A percentile compares a stretch with the other conserved stretches of the same genome.
phyloP scores from a whole-genome alignment of 1,140 invertebrate genomes.

The Neodiprion virginianus region DNA sequence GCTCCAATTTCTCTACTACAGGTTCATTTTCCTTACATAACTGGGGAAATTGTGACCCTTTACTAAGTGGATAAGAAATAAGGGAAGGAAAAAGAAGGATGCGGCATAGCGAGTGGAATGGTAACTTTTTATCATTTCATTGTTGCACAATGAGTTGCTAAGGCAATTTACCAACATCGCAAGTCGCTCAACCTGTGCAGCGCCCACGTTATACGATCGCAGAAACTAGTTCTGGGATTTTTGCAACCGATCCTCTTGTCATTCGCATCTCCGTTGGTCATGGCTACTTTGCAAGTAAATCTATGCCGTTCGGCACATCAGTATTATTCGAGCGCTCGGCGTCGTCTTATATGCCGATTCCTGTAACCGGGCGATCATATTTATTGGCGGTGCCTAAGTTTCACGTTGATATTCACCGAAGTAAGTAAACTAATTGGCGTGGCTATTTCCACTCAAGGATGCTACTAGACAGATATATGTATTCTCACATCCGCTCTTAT shows the following conservation, averaged over 20 bases:
- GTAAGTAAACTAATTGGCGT: no score
- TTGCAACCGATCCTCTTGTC: background rate
- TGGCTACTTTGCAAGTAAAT: background rate
- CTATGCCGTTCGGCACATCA: background rate
- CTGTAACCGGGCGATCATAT: no score
- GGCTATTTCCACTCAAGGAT: no score
- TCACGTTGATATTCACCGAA: no score
- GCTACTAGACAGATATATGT: no score
- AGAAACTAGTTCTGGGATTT: conserved; percentile 1
- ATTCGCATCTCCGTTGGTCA: background rate
- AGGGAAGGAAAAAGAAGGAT: background rate
- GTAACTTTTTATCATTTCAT: no score
- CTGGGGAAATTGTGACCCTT: background rate
- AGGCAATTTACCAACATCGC: background rate
- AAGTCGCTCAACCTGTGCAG: background rate
- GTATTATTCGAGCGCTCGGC: background rate
- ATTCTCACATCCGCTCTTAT: no score
- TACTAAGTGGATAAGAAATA: background rate
- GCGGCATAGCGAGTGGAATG: no score
- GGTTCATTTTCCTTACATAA: background rate
- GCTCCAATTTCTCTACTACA: background rate
- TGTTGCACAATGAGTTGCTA: no score
- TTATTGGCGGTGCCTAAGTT: no score
- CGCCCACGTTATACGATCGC: background rate
- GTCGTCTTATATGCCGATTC: background rate